Conservation (phyloP, 2,888 invertebrate genomes). For the Macrosiphum euphorbiae region DNA sequence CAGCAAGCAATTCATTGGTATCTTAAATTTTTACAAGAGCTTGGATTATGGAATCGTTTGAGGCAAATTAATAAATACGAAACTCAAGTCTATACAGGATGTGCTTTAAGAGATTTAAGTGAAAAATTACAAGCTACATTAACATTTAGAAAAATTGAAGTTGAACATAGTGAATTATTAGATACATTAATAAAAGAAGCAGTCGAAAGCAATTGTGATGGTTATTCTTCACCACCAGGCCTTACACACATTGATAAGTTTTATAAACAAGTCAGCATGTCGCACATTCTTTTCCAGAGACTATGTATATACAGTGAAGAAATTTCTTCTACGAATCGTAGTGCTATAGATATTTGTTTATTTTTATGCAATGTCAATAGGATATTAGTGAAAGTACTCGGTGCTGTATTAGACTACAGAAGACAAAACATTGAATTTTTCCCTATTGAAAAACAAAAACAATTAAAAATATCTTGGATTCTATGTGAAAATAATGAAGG, state of each 20-base stretch:
- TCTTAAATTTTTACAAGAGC: slow-evolving; percentile 81
- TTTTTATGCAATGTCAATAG: slow-evolving; percentile 51
- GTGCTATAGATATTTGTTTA: slow-evolving; percentile 59
- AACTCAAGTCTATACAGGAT: slow-evolving; percentile 67
- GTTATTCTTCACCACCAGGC: slow-evolving; percentile 47
- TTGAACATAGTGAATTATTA: slow-evolving; percentile 71
- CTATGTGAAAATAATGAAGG: slow-evolving; percentile 45
- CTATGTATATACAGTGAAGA: slow-evolving; percentile 44
- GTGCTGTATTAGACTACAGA: slow-evolving; percentile 52
- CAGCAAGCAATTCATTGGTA: slow-evolving; percentile 84
- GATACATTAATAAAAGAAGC: slow-evolving; percentile 75
- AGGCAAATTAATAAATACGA: slow-evolving; percentile 67
- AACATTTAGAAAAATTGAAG: slow-evolving; percentile 78
- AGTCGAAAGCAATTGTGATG: slow-evolving; percentile 70
- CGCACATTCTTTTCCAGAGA: slow-evolving; percentile 47
- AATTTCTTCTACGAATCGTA: slow-evolving; percentile 47
- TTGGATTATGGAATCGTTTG: slow-evolving; percentile 78
- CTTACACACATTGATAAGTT: slow-evolving; percentile 58
- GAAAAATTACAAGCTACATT: slow-evolving; percentile 85
- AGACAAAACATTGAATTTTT: slow-evolving; percentile 60
- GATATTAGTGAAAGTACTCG: slow-evolving; percentile 54
- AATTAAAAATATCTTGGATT: slow-evolving; percentile 60
- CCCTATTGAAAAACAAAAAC: slow-evolving; percentile 53
- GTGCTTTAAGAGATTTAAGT: slow-evolving; percentile 79
- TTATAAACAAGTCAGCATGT: slow-evolving; percentile 60